phyloP scores from a whole-genome alignment of 2,888 invertebrate species.

The Platycheirus rosarum region DNA sequence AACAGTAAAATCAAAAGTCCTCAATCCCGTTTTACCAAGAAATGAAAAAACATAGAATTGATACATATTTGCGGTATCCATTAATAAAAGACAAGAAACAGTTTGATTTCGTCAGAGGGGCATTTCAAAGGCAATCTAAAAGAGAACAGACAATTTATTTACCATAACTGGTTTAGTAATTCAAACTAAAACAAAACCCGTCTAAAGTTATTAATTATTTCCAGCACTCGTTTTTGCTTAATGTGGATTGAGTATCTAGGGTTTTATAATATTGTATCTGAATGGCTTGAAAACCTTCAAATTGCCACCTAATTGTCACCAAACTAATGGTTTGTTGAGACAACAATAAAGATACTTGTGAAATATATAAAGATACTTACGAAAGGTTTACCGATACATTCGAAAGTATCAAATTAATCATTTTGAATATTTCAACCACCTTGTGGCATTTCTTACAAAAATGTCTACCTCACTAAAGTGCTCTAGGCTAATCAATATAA shows the following conservation, averaged over 20 bases:
- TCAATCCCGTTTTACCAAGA: slow-evolving; percentile 42
- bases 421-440: slow-evolving; percentile 45
- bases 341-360: slow-evolving; percentile 40
- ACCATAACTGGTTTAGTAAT: slow-evolving; percentile 61
- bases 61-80: slow-evolving; percentile 20
- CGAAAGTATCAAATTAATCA: slow-evolving; percentile 48
- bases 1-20: slow-evolving; percentile 36
- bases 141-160: slow-evolving; percentile 22
- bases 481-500: slow-evolving; percentile 48
- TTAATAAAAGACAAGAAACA: slow-evolving; percentile 14
- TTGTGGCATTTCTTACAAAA: slow-evolving; percentile 30
- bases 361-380: slow-evolving; percentile 25
- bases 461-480: slow-evolving; percentile 37
- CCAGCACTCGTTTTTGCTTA: slow-evolving; percentile 2
- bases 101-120: slow-evolving; percentile 59
- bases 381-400: too few relatives aligned
- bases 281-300: slow-evolving; percentile 47
- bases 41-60: slow-evolving; percentile 7
- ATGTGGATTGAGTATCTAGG: slow-evolving; percentile 25
- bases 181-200: slow-evolving; percentile 55
- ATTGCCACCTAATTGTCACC: slow-evolving; percentile 46
- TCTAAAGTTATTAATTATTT: slow-evolving; percentile 52
- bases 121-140: slow-evolving; percentile 34
- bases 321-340: slow-evolving; percentile 40
- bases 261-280: slow-evolving; percentile 22